Percentiles rank a stretch among this genome's conserved stretches.
Evolutionary conservation across 2,797 vertebrate species (phyloP).

Genomic region (Spinus pinus): DNA sequence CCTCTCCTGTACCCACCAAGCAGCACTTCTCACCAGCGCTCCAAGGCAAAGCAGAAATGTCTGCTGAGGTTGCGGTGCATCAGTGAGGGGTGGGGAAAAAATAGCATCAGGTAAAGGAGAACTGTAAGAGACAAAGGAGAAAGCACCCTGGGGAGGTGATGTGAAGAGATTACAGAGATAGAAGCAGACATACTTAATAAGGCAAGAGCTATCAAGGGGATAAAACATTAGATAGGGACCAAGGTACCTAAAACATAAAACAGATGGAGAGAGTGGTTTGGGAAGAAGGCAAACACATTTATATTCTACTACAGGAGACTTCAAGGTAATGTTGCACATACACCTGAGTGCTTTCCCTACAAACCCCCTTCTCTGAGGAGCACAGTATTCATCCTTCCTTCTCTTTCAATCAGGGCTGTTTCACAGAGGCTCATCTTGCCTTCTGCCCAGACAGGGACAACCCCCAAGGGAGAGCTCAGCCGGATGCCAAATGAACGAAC

Average conservation of each 20-base stretch:
- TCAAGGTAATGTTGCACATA: neutral
- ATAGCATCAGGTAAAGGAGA: neutral
- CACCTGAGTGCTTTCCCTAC: neutral
- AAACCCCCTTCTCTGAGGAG: neutral
- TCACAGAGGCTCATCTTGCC: neutral
- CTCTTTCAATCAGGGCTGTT: neutral
- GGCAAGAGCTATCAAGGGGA: conserved; percentile 35
- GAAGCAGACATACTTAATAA: conserved; percentile 31
- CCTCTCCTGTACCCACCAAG: neutral
- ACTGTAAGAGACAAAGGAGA: neutral
- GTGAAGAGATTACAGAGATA: conserved; percentile 21
- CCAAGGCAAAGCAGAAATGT: neutral
- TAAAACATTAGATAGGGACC: conserved; percentile 37
- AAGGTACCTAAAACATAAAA: conserved; percentile 27
- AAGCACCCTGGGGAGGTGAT: neutral
- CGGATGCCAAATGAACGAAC: neutral
- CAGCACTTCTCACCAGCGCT: neutral
- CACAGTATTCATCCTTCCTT: neutral
- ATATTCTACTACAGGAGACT: neutral
- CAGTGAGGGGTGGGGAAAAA: neutral
- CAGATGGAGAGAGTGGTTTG: neutral
- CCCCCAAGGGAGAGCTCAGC: neutral
- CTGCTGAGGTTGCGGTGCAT: neutral
- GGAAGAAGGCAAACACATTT: neutral
- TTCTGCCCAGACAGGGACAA: neutral